phyloP scores from a whole-genome alignment of 2,113 vertebrate genomes.

The Pelmatolapia mariae region DNA sequence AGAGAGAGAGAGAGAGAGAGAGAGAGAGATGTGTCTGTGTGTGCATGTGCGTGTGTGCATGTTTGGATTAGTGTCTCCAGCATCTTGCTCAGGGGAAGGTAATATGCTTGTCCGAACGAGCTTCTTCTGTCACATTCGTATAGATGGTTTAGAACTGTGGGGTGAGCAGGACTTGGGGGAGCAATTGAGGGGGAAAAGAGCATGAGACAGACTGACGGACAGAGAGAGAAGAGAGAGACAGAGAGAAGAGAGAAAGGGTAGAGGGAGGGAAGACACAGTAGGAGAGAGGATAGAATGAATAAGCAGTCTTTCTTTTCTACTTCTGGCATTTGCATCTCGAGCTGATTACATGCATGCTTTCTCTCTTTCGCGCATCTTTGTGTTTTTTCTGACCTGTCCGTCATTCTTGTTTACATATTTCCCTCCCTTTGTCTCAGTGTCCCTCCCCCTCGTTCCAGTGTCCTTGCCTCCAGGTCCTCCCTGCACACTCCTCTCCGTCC shows the following conservation, averaged over 20 bases:
- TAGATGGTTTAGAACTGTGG: conserved; percentile 56
- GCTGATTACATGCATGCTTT: conserved; percentile 57
- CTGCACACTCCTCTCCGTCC: conserved; percentile 2
- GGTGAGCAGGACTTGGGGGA: background rate
- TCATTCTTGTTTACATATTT: conserved; percentile 53
- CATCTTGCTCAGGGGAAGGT: conserved; percentile 71
- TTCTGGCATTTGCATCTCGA: conserved; percentile 59
- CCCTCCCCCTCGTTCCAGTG: conserved; percentile 30
- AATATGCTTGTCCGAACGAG: conserved; percentile 61
- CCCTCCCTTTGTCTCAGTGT: conserved; percentile 65
- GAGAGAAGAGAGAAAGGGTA: conserved; percentile 6
- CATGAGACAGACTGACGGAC: conserved; percentile 14
- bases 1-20: background rate
- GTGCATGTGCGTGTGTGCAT: background rate
- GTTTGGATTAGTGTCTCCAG: conserved; percentile 65
- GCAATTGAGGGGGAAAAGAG: conserved; percentile 8
- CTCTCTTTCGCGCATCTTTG: conserved; percentile 20
- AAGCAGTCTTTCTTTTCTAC: conserved; percentile 66
- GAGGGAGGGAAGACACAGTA: conserved; percentile 24
- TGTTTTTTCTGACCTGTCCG: conserved; percentile 17
- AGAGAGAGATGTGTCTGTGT: conserved; percentile 11
- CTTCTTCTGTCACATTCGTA: conserved; percentile 44
- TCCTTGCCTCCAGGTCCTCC: conserved; percentile 30
- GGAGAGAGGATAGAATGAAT: conserved; percentile 62
- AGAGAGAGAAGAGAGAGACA: conserved; percentile 11